Conservation (phyloP, 2,888 invertebrate species). For the Macaria liturata region DNA sequence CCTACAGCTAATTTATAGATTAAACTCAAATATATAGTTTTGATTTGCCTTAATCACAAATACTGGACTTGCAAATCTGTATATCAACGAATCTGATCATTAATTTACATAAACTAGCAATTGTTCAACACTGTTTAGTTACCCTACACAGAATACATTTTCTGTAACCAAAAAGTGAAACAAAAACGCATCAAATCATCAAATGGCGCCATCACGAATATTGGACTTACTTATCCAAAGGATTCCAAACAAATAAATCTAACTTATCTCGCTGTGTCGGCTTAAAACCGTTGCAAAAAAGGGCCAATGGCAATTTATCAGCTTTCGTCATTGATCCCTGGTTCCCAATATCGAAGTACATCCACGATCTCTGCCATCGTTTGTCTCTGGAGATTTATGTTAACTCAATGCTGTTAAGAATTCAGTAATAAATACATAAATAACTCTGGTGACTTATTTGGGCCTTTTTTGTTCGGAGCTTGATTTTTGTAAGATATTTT, state of each 20-base stretch:
- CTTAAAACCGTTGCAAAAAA: constrained; percentile 32
- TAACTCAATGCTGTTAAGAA: constrained; percentile 28
- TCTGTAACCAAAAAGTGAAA: too few relatives aligned
- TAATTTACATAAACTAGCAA: too few relatives aligned
- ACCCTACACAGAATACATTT: too few relatives aligned
- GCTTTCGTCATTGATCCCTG: constrained; percentile 28
- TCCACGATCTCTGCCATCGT: constrained; percentile 19
- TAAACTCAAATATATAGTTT: too few relatives aligned
- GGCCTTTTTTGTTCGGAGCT: too few relatives aligned
- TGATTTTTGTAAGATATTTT: too few relatives aligned
- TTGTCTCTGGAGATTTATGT: constrained; percentile 28
- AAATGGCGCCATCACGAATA: not conserved
- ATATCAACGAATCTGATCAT: too few relatives aligned
- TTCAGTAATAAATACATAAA: not conserved
- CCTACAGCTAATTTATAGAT: too few relatives aligned
- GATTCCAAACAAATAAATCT: constrained; percentile 37
- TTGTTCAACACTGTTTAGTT: too few relatives aligned
- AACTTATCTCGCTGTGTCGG: constrained; percentile 28
- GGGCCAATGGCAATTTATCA: constrained; percentile 30
- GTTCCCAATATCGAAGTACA: constrained; percentile 27
- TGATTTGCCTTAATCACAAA: too few relatives aligned
- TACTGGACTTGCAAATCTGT: too few relatives aligned
- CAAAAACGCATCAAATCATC: not conserved
- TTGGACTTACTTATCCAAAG: constrained; percentile 47
- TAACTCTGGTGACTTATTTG: too few relatives aligned